These are phyloP conservation scores for Sclerurus mexicanus DNA, from an alignment of 2,113 vertebrate species.

Conservation along the genomic window DNA sequence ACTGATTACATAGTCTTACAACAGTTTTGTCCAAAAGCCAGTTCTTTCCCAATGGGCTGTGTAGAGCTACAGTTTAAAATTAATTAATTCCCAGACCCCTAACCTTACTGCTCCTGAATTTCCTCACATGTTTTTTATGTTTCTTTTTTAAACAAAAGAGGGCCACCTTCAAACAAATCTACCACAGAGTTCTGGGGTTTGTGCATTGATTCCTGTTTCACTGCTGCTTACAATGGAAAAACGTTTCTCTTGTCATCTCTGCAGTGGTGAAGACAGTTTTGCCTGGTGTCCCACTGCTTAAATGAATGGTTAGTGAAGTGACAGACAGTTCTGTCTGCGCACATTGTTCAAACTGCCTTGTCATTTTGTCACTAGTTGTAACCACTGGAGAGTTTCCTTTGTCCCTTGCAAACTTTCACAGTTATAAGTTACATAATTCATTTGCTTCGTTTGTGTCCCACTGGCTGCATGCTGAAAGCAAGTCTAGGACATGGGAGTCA, in stretches of 20 bases:
- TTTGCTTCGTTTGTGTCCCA: neutral
- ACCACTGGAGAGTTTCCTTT: neutral
- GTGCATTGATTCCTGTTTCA: neutral
- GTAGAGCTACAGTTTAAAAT: neutral
- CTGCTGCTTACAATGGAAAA: neutral
- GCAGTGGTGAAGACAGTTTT: neutral
- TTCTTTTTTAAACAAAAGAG: neutral
- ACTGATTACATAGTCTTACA: neutral
- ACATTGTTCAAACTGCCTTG: neutral
- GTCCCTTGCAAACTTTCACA: neutral
- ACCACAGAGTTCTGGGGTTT: neutral
- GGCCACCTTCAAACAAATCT: neutral
- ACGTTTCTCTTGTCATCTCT: neutral
- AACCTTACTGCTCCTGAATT: neutral
- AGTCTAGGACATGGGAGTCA: neutral
- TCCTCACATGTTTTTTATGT: neutral
- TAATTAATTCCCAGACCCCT: neutral
- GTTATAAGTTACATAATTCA: neutral
- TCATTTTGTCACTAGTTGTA: neutral
- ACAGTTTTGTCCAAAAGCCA: neutral
- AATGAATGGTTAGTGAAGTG: neutral
- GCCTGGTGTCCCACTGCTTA: neutral
- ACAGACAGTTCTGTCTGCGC: neutral
- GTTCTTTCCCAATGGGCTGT: neutral
- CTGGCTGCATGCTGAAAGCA: neutral